Conservation (phyloP, 2,888 invertebrate species). For the Peribatodes rhomboidaria region DNA sequence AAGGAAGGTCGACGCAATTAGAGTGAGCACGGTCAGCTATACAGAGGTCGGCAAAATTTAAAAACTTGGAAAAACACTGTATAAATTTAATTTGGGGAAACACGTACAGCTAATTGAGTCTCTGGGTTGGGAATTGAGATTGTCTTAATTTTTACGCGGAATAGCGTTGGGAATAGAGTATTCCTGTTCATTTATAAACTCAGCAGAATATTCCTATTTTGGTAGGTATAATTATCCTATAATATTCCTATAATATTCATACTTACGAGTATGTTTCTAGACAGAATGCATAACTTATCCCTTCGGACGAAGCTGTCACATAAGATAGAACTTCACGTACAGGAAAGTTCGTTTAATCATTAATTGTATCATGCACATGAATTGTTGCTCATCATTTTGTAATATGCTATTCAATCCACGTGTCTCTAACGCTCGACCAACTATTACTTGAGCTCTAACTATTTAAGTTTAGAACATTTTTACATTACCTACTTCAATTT, state of each 20-base stretch:
- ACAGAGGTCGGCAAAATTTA: constrained; percentile 30
- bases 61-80: constrained; percentile 35
- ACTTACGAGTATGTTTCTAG: too few species aligned
- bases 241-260: too few species aligned
- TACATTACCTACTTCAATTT: too few species aligned
- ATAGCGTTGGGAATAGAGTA: constrained; percentile 22
- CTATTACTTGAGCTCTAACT: background rate
- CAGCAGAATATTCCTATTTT: background rate
- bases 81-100: constrained; percentile 35
- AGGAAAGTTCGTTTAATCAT: too few species aligned
- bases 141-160: constrained; percentile 30
- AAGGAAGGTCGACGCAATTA: constrained; percentile 42
- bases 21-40: constrained; percentile 33
- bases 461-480: background rate
- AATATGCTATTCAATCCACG: background rate
- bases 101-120: constrained; percentile 37
- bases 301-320: too few species aligned
- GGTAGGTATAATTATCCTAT: too few species aligned
- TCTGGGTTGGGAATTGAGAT: constrained; percentile 32
- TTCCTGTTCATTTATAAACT: background rate
- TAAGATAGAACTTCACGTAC: too few species aligned
- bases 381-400: background rate
- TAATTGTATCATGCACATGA: background rate
- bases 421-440: background rate
- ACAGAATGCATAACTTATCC: too few species aligned